These are phyloP conservation scores for Hassar affinis DNA, from an alignment of 2,113 vertebrate species.

Conservation along the genomic window DNA sequence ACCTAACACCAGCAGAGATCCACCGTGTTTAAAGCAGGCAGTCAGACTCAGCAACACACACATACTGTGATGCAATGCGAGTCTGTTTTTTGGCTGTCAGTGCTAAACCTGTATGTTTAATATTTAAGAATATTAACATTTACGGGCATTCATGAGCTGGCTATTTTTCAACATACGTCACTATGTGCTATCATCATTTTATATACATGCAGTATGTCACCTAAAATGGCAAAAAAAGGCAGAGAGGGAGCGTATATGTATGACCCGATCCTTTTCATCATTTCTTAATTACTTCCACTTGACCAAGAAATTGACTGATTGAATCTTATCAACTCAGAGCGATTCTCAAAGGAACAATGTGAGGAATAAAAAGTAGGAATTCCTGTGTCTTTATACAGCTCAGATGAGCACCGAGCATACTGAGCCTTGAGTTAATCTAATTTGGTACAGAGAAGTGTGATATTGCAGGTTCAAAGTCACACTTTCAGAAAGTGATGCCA, in stretches of 20 bases:
- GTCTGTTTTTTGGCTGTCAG: background rate
- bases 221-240: background rate
- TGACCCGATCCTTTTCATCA: background rate
- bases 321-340: background rate
- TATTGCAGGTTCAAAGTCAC: conserved; percentile 31
- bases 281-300: conserved; percentile 14
- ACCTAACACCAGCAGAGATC: conserved; percentile 2
- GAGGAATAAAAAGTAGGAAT: conserved; percentile 7
- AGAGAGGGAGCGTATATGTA: background rate
- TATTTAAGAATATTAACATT: background rate
- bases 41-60: background rate
- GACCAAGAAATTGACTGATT: conserved; percentile 4
- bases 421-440: conserved; percentile 18
- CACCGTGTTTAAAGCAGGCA: background rate
- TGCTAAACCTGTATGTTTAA: background rate
- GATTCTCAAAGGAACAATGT: background rate
- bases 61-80: background rate
- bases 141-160: background rate
- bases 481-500: conserved; percentile 31
- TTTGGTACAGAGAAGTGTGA: conserved; percentile 37
- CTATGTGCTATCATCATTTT: background rate
- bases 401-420: background rate
- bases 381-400: conserved; percentile 10
- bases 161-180: background rate
- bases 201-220: background rate